phyloP scores from a whole-genome alignment of 2,797 vertebrate genomes.

The Dicrostonyx torquatus region DNA sequence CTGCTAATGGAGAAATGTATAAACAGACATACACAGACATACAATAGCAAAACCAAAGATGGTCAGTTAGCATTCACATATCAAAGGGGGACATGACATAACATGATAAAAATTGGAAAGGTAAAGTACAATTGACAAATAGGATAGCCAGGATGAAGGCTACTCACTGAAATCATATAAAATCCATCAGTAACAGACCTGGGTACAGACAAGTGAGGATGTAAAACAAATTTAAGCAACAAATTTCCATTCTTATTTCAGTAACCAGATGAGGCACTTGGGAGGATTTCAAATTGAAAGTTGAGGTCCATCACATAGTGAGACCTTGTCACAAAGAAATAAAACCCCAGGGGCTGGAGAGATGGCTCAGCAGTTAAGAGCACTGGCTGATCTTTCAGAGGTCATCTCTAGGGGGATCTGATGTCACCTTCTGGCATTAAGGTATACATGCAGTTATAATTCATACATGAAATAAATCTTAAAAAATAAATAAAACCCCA shows the following conservation, averaged over 20 bases:
- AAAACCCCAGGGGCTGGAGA: not conserved
- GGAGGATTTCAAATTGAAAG: not conserved
- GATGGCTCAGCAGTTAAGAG: too few species aligned
- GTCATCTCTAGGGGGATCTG: too few species aligned
- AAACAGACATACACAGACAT: not conserved
- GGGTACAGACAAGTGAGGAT: not conserved
- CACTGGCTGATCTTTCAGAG: too few species aligned
- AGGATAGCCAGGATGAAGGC: not conserved
- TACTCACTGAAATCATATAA: not conserved
- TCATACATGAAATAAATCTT: too few species aligned
- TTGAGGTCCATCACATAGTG: not conserved
- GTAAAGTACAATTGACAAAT: not conserved
- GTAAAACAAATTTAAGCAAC: slow-evolving; percentile 4
- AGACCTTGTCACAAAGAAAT: not conserved
- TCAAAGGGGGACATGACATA: not conserved
- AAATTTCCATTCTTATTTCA: not conserved
- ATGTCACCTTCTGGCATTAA: too few species aligned
- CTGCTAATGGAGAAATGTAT: not conserved
- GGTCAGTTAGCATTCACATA: not conserved
- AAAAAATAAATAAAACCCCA: not conserved
- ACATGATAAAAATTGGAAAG: not conserved
- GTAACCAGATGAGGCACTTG: not conserved
- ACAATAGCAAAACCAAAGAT: slow-evolving; percentile 9
- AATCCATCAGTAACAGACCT: not conserved
- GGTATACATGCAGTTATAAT: too few species aligned